These are phyloP conservation scores for Holothuria leucospilota DNA, from an alignment of 53 echinoderm and acorn worm species.

Conservation along the genomic window DNA sequence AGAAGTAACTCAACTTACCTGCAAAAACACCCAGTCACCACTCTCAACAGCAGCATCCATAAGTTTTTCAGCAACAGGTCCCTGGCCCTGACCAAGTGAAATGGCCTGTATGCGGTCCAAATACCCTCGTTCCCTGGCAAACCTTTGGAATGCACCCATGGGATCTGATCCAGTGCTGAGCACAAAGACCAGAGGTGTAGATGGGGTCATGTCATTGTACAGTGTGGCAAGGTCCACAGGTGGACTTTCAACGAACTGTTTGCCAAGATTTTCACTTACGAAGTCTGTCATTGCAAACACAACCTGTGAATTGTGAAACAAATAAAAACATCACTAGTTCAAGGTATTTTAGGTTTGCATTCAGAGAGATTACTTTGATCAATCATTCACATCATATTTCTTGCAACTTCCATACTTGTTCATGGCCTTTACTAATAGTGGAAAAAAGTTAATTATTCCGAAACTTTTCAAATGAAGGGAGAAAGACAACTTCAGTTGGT, in stretches of 20 bases:
- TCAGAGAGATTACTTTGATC: too few relatives aligned
- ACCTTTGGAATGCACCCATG: constrained; percentile 99
- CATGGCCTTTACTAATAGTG: too few relatives aligned
- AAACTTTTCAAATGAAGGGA: too few relatives aligned
- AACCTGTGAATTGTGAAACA: constrained; percentile 61
- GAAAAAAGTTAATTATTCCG: too few relatives aligned
- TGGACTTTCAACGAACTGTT: constrained; percentile 96
- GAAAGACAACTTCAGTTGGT: too few relatives aligned
- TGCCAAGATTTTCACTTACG: constrained; percentile 95
- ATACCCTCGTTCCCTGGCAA: constrained; percentile 92
- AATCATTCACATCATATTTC: too few relatives aligned
- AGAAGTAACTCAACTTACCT: constrained; percentile 58
- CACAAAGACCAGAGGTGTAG: constrained; percentile 92
- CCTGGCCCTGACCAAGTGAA: constrained; percentile 98
- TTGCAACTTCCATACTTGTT: too few relatives aligned
- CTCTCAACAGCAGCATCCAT: constrained; percentile 83
- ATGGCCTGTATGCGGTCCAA: constrained; percentile 96
- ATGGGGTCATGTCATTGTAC: constrained; percentile 92
- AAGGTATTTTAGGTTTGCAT: background rate
- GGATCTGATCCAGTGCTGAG: constrained; percentile 98
- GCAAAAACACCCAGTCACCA: constrained; percentile 99
- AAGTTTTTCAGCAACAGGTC: constrained; percentile 99
- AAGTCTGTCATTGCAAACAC: constrained; percentile 99
- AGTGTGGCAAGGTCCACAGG: constrained; percentile 92
- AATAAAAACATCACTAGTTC: background rate